Percentiles rank a stretch among this genome's conserved stretches.
These are phyloP conservation scores for Epiblema foenella DNA, from an alignment of 2,888 invertebrate species.

Conservation along the genomic window DNA sequence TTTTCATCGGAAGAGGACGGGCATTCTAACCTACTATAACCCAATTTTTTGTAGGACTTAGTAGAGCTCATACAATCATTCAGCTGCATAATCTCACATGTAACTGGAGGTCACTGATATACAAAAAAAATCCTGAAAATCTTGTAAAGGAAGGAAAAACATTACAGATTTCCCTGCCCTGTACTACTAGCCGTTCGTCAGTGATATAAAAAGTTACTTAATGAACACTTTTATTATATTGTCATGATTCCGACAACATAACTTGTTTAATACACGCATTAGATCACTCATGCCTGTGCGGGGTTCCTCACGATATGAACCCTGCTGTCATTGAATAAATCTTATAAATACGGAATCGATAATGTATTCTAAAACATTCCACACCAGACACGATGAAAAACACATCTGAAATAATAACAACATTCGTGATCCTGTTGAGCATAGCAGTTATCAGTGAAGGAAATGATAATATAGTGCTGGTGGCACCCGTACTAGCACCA, in stretches of 20 bases:
- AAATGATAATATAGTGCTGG: conserved; percentile 56
- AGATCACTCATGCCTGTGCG: conserved; percentile 19
- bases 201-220: no score
- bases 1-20: no score
- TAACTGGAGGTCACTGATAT: no score
- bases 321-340: conserved; percentile 68
- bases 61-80: no score
- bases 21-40: no score
- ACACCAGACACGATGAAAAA: conserved; percentile 61
- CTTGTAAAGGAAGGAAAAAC: no score
- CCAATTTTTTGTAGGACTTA: no score
- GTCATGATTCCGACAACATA: conserved; percentile 8
- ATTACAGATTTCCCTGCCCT: no score
- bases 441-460: conserved; percentile 41
- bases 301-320: conserved; percentile 54
- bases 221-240: no score
- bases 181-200: no score
- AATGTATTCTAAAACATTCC: conserved; percentile 59
- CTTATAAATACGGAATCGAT: conserved; percentile 71
- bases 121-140: no score
- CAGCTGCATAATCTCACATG: no score
- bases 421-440: conserved; percentile 35
- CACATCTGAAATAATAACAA: conserved; percentile 44
- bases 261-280: conserved; percentile 15
- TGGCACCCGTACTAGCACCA: conserved; percentile 68